Conservation (phyloP, 2,797 vertebrate genomes). For the Monodelphis domestica region DNA sequence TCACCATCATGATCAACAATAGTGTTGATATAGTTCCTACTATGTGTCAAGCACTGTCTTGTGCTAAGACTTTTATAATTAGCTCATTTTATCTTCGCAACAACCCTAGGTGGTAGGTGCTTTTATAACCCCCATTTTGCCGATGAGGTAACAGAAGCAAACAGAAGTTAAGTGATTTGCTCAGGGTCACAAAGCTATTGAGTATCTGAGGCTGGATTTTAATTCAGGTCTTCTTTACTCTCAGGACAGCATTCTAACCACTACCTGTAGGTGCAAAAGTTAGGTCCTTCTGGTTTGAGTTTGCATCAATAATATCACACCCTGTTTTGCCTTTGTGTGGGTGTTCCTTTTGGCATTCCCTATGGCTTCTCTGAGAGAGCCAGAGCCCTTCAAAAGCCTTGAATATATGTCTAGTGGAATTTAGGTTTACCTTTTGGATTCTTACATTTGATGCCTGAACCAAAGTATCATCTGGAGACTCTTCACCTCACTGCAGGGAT, state of each 20-base stretch:
- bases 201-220: background rate
- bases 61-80: background rate
- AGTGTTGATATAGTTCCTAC: background rate
- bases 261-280: background rate
- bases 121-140: background rate
- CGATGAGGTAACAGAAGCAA: background rate
- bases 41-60: background rate
- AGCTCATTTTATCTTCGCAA: background rate
- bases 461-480: background rate
- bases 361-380: background rate
- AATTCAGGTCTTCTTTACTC: background rate
- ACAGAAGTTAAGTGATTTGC: background rate
- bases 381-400: background rate
- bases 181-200: background rate
- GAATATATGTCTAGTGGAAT: background rate
- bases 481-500: slow-evolving; percentile 38
- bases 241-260: too few species aligned
- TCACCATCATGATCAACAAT: too few species aligned
- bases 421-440: background rate
- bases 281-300: background rate
- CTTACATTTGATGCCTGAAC: background rate
- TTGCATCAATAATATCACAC: background rate
- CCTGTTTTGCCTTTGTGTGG: background rate
- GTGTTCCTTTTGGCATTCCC: background rate
- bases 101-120: background rate